These are phyloP conservation scores for Xylota segnis DNA, from an alignment of 2,888 invertebrate genomes.

Conservation along the genomic window DNA sequence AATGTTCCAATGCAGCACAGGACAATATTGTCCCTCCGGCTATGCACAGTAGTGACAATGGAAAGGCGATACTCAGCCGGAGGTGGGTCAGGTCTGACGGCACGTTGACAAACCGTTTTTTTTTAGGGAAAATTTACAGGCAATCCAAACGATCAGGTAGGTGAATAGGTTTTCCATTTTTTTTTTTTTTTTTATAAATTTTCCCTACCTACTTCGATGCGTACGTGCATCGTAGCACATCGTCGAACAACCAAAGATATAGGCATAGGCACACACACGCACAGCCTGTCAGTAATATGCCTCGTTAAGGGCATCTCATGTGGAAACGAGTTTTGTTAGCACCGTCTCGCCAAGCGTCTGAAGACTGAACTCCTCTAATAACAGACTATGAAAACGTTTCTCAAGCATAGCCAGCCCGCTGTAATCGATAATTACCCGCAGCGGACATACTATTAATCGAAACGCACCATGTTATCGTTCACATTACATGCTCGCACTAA, in stretches of 20 bases:
- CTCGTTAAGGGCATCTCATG: conserved; percentile 65
- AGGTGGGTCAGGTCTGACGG: conserved; percentile 25
- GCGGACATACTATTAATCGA: conserved; percentile 44
- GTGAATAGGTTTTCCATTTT: neutral
- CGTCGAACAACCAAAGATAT: neutral
- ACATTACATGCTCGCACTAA: conserved; percentile 2
- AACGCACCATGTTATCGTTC: conserved; percentile 39
- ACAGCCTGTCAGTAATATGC: conserved; percentile 29
- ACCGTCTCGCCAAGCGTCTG: conserved; percentile 26
- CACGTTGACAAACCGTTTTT: conserved; percentile 57
- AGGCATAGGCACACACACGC: neutral
- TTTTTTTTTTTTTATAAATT: conserved; percentile 30
- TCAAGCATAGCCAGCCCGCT: neutral
- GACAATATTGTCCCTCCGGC: conserved; percentile 34
- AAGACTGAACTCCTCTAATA: conserved; percentile 13
- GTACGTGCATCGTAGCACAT: conserved; percentile 60
- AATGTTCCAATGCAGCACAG: conserved; percentile 41
- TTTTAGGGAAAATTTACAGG: conserved; percentile 26
- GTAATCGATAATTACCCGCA: conserved; percentile 51
- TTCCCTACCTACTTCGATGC: conserved; percentile 44
- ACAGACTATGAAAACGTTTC: neutral
- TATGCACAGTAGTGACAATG: conserved; percentile 40
- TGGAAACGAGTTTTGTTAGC: conserved; percentile 60
- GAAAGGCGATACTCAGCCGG: conserved; percentile 18
- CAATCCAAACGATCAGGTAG: conserved; percentile 49